Evolutionary conservation across 2,888 invertebrate genomes (phyloP).

Genomic region (Ichneumoninae sp.): DNA sequence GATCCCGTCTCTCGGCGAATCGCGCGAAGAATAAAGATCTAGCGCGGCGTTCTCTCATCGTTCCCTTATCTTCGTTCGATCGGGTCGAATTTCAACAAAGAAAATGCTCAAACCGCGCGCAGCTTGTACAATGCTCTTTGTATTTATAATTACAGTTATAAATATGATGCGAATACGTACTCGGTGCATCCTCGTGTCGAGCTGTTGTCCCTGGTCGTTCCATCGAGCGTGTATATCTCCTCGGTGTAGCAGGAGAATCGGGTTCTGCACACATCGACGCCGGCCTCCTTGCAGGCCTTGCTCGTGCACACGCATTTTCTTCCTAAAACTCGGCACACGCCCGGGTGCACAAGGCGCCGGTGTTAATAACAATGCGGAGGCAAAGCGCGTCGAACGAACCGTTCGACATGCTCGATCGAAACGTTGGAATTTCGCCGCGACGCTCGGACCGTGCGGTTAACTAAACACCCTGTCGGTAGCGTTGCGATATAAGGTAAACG

Average conservation of each 20-base stretch:
- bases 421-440: neutral
- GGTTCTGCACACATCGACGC: slow-evolving; percentile 76
- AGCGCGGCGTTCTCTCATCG: neutral
- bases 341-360: neutral
- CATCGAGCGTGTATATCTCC: slow-evolving; percentile 70
- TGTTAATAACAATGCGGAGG: no score
- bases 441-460: neutral
- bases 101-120: neutral
- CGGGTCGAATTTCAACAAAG: neutral
- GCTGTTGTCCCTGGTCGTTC: slow-evolving; percentile 65
- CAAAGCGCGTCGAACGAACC: neutral
- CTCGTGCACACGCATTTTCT: slow-evolving; percentile 79
- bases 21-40: neutral
- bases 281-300: slow-evolving; percentile 76
- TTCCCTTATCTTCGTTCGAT: neutral
- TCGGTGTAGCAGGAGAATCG: slow-evolving; percentile 78
- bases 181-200: slow-evolving; percentile 78
- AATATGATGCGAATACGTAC: slow-evolving; percentile 67
- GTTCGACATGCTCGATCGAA: slow-evolving; percentile 10
- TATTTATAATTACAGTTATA: neutral
- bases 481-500: neutral
- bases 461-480: neutral
- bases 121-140: neutral
- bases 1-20: neutral
- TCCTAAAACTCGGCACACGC: slow-evolving; percentile 64